Conservation (phyloP, 2,888 invertebrate genomes). For the Lasius platythorax region DNA sequence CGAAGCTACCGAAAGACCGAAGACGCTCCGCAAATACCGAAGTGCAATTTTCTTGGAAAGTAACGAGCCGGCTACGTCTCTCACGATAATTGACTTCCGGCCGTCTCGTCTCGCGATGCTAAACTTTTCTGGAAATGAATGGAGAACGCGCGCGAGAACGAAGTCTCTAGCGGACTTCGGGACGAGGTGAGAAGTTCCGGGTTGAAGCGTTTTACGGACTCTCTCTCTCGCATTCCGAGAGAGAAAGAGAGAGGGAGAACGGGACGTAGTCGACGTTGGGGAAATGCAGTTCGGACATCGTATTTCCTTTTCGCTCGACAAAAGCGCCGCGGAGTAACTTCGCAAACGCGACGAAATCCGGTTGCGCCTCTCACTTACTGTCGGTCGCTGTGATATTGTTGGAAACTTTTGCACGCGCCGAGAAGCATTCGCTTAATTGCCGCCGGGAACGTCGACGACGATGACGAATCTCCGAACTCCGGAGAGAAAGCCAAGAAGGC, state of each 20-base stretch:
- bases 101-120: constrained; percentile 49
- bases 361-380: constrained; percentile 36
- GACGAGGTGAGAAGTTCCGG: constrained; percentile 50
- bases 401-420: constrained; percentile 56
- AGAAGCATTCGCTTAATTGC: constrained; percentile 59
- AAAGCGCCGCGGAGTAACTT: constrained; percentile 35
- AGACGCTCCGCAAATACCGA: constrained; percentile 45
- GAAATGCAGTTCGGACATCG: constrained; percentile 51
- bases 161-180: constrained; percentile 43
- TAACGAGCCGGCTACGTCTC: constrained; percentile 49
- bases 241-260: background rate
- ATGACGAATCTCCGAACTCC: constrained; percentile 39
- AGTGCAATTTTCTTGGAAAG: constrained; percentile 35
- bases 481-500: constrained; percentile 2
- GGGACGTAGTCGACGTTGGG: constrained; percentile 9
- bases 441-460: constrained; percentile 37
- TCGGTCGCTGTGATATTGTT: constrained; percentile 35
- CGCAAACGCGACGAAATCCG: constrained; percentile 49
- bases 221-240: constrained; percentile 53
- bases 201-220: constrained; percentile 52
- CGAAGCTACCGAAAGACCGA: constrained; percentile 22
- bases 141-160: constrained; percentile 37
- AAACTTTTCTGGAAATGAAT: constrained; percentile 67
- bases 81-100: constrained; percentile 69
- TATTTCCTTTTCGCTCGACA: constrained; percentile 50